Base-by-base conservation (phyloP, 2,797 vertebrate species). In the Eurystomus glaucurus region DNA sequence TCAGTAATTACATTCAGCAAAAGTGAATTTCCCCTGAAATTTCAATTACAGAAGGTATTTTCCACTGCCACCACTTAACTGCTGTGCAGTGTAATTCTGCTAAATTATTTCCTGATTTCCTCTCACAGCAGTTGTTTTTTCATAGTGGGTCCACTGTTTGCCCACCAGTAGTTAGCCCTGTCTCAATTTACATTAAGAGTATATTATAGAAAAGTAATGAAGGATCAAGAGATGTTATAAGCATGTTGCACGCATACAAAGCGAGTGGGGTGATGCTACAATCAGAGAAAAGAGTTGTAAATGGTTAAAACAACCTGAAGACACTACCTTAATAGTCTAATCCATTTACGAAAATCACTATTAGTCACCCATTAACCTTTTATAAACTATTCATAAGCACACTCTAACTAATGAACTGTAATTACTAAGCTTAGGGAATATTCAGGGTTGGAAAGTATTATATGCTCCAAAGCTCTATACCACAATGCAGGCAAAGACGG, bases 1-100 rank as follows among this genome's bases (percentile, higher is more conserved):
- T 96, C 66, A 92, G 85, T 94, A 95, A 97, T 96, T 96, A 86
- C 88, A 70, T 90, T 83, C 88, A 60, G 85, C 80, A 96, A 95
- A 96, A 94, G 85, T 83, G 90, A 96, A 87, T 94, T 96, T 96
- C 90, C 92, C 64, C 95, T 70, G 83, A 97, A 97, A 96, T 96
- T 96, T 96, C 96, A 95, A 93, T 96, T 96, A 96, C 80, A 96
- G 91, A 94, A 97, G 94, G 93, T 92, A 97, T 97, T 97, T 93
- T 96, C 94, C 92, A 96, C 66, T 93, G 80, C 90, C 76, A 97
- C 84, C 78, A 85, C 89, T 90, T 96, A 95, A 95, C 48, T 94
- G 87, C 81, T 88, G 54, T 46, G 84, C 51, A 78, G 89, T 26
- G 50, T 76, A 93, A 96, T 88, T 88, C 92, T 90, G 78, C 75